Percentiles rank a stretch among this genome's conserved stretches.
phyloP scores from a whole-genome alignment of 2,888 invertebrate species.

The Acronicta psi region DNA sequence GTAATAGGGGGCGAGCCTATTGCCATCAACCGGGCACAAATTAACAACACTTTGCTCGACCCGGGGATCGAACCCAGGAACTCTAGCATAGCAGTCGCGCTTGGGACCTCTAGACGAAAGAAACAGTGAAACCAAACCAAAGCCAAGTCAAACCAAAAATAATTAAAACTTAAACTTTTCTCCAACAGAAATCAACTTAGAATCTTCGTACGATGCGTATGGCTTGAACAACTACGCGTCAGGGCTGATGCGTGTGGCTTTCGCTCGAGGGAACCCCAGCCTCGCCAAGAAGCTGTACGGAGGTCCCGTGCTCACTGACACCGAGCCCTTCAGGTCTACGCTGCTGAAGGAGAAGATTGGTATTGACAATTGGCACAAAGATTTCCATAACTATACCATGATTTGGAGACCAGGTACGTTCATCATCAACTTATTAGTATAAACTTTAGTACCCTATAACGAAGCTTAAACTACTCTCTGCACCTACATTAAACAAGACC shows the following conservation, averaged over 20 bases:
- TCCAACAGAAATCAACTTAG: constrained; percentile 90
- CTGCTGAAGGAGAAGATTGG: constrained; percentile 77
- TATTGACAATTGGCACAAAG: constrained; percentile 86
- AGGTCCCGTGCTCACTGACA: constrained; percentile 76
- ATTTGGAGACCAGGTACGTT: constrained; percentile 90
- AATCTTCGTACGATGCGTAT: constrained; percentile 90
- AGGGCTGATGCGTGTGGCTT: constrained; percentile 93
- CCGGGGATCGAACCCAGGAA: too few species aligned
- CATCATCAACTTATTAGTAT: too few species aligned
- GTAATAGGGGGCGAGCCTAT: too few species aligned
- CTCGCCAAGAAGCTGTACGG: constrained; percentile 76
- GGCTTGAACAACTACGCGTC: constrained; percentile 90
- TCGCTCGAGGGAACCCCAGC: constrained; percentile 90
- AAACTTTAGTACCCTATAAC: too few species aligned
- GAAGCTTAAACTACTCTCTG: too few species aligned
- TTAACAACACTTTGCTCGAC: too few species aligned
- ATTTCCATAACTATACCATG: constrained; percentile 91
- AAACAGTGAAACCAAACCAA: too few species aligned
- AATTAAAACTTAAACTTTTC: not conserved
- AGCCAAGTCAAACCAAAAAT: too few species aligned
- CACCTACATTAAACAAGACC: too few species aligned
- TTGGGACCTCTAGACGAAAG: too few species aligned
- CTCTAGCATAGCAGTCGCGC: too few species aligned
- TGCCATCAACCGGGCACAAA: too few species aligned
- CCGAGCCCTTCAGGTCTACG: constrained; percentile 80